phyloP scores from a whole-genome alignment of 2,797 vertebrate genomes.

The Cichlasoma orientale region DNA sequence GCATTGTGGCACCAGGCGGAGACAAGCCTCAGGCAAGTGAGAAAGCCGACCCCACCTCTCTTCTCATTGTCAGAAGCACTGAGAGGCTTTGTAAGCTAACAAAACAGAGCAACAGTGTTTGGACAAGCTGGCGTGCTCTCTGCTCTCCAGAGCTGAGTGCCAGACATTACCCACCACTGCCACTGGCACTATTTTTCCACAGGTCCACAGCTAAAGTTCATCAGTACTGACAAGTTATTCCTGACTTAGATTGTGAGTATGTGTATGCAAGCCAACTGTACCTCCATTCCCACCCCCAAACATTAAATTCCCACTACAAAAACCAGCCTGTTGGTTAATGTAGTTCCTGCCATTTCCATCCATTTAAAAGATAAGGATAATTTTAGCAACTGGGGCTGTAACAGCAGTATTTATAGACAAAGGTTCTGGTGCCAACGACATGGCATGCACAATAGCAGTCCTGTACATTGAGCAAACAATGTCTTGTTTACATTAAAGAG shows the following conservation, averaged over 20 bases:
- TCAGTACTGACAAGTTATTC: constrained; percentile 47
- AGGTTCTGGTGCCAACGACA: neutral
- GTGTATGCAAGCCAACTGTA: constrained; percentile 15
- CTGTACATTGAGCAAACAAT: neutral
- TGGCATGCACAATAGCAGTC: neutral
- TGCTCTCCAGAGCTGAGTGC: constrained; percentile 57
- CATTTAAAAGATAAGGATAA: constrained; percentile 14
- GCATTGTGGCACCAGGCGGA: constrained; percentile 77
- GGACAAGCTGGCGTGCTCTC: constrained; percentile 60
- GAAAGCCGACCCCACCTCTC: constrained; percentile 40
- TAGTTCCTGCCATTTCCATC: constrained; percentile 40
- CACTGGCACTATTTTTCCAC: constrained; percentile 52
- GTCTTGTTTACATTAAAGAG: neutral
- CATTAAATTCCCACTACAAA: neutral
- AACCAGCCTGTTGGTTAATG: constrained; percentile 40
- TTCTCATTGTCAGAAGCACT: constrained; percentile 74
- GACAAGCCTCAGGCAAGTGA: constrained; percentile 65
- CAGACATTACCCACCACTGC: constrained; percentile 61
- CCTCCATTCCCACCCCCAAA: constrained; percentile 8
- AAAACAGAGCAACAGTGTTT: constrained; percentile 77
- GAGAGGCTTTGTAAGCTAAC: constrained; percentile 76
- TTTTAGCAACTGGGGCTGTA: constrained; percentile 2
- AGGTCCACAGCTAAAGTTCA: constrained; percentile 40
- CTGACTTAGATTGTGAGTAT: constrained; percentile 26
- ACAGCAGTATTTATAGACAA: neutral